Conservation (phyloP, 64 coral and sea anemone species). For the Exaiptasia diaphana region DNA sequence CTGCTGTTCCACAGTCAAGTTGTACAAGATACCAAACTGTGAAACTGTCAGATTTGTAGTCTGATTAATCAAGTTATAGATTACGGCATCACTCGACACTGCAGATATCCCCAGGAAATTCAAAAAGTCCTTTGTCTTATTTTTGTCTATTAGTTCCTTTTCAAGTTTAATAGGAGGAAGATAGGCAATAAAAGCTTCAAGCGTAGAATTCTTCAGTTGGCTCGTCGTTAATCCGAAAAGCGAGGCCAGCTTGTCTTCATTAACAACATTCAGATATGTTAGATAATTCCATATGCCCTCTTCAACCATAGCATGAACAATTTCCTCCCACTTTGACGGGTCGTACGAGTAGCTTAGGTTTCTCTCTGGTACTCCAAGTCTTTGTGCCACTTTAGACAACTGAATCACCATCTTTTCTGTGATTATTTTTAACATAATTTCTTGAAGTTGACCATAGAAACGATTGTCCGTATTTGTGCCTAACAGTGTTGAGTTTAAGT, state of each 20-base stretch:
- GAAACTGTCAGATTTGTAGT: constrained; percentile 8
- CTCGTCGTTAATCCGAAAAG: not conserved
- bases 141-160: constrained; percentile 45
- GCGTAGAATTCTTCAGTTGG: not conserved
- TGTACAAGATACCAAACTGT: constrained; percentile 65
- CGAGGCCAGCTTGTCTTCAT: not conserved
- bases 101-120: not conserved
- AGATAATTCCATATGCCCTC: constrained; percentile 1
- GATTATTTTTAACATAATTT: constrained; percentile 8
- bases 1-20: constrained; percentile 42
- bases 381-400: constrained; percentile 21
- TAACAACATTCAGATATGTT: not conserved
- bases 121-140: constrained; percentile 35
- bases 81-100: not conserved
- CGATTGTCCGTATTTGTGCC: not conserved
- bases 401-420: constrained; percentile 38
- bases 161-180: constrained; percentile 15
- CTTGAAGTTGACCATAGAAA: not conserved
- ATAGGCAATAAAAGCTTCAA: not conserved
- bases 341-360: constrained; percentile 48
- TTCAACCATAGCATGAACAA: constrained; percentile 7
- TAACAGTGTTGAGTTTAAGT: too few relatives aligned
- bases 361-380: constrained; percentile 1
- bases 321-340: constrained; percentile 48
- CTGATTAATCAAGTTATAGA: constrained; percentile 4